A percentile compares a stretch with the other conserved stretches of the same genome.
These are phyloP conservation scores for Anhinga rufa DNA, from an alignment of 2,113 vertebrate species.

Conservation along the genomic window DNA sequence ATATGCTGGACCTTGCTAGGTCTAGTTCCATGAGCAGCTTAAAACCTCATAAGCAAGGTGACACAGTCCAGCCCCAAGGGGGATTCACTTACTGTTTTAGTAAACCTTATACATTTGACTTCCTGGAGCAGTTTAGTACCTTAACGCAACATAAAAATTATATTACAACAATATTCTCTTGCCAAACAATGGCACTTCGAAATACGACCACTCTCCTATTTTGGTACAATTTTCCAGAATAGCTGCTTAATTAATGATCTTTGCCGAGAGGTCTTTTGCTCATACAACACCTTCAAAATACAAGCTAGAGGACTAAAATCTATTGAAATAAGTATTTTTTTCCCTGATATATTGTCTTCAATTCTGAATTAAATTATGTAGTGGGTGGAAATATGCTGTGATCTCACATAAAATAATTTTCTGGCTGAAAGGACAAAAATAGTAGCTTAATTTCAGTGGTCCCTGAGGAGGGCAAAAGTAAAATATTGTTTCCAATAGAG, in stretches of 20 bases:
- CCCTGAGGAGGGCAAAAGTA: background rate
- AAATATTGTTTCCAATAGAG: background rate
- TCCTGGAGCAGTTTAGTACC: background rate
- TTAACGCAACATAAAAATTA: background rate
- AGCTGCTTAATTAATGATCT: background rate
- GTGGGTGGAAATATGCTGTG: background rate
- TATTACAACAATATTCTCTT: background rate
- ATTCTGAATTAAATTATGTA: background rate
- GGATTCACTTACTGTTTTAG: background rate
- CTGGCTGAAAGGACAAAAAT: background rate
- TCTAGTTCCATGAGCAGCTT: background rate
- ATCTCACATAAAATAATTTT: background rate
- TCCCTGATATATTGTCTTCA: background rate
- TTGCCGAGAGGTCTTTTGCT: background rate
- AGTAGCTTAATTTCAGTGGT: background rate
- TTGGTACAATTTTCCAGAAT: background rate
- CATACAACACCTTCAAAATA: background rate
- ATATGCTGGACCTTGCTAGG: background rate
- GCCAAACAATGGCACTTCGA: background rate
- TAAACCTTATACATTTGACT: background rate
- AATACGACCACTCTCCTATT: background rate
- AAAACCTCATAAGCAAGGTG: background rate
- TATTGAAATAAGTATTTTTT: background rate
- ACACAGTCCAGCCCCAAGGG: background rate
- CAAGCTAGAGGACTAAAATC: background rate